Conservation (phyloP, 2,797 vertebrate species). For the Iguana delicatissima region DNA sequence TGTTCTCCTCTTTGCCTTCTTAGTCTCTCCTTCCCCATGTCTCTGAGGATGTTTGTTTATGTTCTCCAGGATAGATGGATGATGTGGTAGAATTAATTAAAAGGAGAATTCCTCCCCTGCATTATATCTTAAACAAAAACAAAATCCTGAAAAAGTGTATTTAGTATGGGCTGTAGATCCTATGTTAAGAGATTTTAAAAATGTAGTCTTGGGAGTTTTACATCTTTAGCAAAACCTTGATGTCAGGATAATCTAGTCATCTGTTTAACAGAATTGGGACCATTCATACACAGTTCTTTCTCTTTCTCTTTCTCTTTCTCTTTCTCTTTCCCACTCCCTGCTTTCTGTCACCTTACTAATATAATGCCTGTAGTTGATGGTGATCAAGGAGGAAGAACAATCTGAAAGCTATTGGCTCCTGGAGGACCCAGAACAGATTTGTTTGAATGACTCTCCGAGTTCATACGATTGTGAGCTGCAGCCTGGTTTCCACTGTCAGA, state of each 20-base stretch:
- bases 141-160: neutral
- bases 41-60: neutral
- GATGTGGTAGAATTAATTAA: neutral
- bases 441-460: constrained; percentile 7
- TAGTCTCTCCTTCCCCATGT: neutral
- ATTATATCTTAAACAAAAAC: constrained; percentile 17
- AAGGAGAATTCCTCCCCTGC: neutral
- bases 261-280: neutral
- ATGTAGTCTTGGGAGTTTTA: constrained; percentile 18
- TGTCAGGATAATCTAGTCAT: constrained; percentile 29
- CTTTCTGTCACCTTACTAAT: constrained; percentile 1
- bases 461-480: constrained; percentile 4
- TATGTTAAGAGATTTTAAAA: neutral
- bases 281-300: neutral
- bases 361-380: constrained; percentile 1
- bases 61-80: neutral
- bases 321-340: neutral
- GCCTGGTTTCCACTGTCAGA: neutral
- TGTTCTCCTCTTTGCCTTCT: neutral
- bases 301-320: neutral
- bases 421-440: constrained; percentile 6
- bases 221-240: constrained; percentile 31
- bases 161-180: neutral
- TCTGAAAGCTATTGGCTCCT: constrained; percentile 23
- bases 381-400: constrained; percentile 30